Evolutionary conservation across 2,888 invertebrate species (phyloP).

Genomic region (Galerucella calmariensis): DNA sequence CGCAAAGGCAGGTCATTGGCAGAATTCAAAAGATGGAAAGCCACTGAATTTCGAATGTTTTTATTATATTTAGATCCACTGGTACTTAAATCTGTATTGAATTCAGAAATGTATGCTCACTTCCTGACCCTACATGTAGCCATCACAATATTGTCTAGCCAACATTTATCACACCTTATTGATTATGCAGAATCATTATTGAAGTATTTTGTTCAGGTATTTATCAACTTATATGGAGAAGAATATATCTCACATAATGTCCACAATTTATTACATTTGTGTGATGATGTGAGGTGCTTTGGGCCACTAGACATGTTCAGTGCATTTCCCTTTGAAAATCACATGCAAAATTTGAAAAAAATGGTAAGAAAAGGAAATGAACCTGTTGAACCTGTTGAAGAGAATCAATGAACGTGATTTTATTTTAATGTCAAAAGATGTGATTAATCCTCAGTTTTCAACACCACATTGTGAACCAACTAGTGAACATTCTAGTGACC

Average conservation of each 20-base stretch:
- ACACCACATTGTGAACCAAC: no score
- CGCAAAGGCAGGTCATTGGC: conserved; percentile 7
- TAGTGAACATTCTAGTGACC: no score
- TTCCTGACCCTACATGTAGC: conserved; percentile 6
- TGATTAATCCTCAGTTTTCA: no score
- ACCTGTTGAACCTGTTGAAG: conserved; percentile 10
- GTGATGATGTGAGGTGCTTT: conserved; percentile 14
- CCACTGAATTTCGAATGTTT: no score
- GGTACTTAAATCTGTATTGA: conserved; percentile 13
- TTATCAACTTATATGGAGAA: conserved; percentile 1
- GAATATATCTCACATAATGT: conserved; percentile 19
- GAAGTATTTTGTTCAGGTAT: conserved; percentile 13
- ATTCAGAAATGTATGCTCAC: conserved; percentile 7
- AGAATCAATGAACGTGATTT: no score
- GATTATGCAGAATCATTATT: background rate
- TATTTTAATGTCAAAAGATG: no score
- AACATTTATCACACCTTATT: background rate
- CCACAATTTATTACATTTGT: conserved; percentile 15
- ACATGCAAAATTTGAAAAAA: conserved; percentile 7
- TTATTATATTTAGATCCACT: no score
- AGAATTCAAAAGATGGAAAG: no score
- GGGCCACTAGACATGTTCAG: conserved; percentile 22
- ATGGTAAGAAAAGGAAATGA: conserved; percentile 20
- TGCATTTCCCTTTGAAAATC: conserved; percentile 19
- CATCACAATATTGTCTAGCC: conserved; percentile 4